These are phyloP conservation scores for Heliothis subflexa DNA, from an alignment of 1,140 invertebrate species.

Conservation along the genomic window DNA sequence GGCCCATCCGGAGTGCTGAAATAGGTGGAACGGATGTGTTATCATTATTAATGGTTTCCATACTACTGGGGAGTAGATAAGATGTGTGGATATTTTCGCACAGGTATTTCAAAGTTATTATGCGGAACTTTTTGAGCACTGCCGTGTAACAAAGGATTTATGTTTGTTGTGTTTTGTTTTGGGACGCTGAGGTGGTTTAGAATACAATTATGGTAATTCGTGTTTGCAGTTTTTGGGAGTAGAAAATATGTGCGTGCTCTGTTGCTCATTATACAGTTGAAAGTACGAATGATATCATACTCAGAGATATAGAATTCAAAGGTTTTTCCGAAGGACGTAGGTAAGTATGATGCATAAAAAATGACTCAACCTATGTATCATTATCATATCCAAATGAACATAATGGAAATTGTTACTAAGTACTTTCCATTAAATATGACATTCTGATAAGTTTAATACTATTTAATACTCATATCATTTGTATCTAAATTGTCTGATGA, in stretches of 20 bases:
- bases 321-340: not conserved
- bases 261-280: not conserved
- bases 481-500: no score
- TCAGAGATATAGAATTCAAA: not conserved
- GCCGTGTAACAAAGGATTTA: conserved; percentile 23
- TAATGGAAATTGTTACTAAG: no score
- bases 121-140: conserved; percentile 25
- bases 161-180: conserved; percentile 14
- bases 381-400: not conserved
- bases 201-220: conserved; percentile 20
- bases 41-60: conserved; percentile 44
- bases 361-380: not conserved
- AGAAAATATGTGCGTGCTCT: not conserved
- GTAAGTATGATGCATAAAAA: not conserved
- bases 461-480: not conserved
- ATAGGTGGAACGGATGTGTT: conserved; percentile 36
- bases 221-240: not conserved
- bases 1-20: conserved; percentile 37
- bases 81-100: conserved; percentile 28
- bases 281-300: not conserved
- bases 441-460: conserved; percentile 3
- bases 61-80: conserved; percentile 4
- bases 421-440: not conserved
- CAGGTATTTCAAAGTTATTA: conserved; percentile 35
- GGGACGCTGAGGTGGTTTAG: conserved; percentile 19